Evolutionary conservation across 2,113 vertebrate species (phyloP).

Genomic region (Periophthalmus modestus): DNA sequence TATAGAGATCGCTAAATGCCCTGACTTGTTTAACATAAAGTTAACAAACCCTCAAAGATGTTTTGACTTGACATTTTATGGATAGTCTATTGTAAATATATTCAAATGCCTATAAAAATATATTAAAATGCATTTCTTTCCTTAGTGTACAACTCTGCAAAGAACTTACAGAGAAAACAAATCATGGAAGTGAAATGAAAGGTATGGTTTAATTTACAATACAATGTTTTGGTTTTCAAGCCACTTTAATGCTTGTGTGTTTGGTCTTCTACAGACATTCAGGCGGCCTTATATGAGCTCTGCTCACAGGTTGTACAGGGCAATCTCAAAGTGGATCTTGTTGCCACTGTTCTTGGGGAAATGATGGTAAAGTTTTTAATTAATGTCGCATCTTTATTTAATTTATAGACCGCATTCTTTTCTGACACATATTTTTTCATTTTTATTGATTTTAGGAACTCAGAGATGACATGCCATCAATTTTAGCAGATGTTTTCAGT

Average conservation of each 20-base stretch:
- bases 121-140: constrained; percentile 17
- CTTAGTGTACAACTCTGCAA: constrained; percentile 92
- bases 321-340: constrained; percentile 92
- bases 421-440: not conserved
- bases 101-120: too few species aligned
- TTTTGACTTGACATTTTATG: too few species aligned
- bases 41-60: not conserved
- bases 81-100: too few species aligned
- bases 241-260: constrained; percentile 7
- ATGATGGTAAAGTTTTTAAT: constrained; percentile 82
- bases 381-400: not conserved
- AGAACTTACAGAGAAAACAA: constrained; percentile 85
- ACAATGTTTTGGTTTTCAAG: not conserved
- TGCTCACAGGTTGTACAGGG: constrained; percentile 92
- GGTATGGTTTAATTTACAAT: constrained; percentile 77
- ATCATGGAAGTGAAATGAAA: constrained; percentile 84
- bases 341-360: constrained; percentile 86
- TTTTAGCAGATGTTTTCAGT: constrained; percentile 98
- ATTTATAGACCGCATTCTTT: not conserved
- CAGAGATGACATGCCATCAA: constrained; percentile 93
- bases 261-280: constrained; percentile 84
- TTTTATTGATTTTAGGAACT: constrained; percentile 81
- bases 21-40: not conserved
- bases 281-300: constrained; percentile 92
- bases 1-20: not conserved